phyloP scores from a whole-genome alignment of 2,113 vertebrate species.

The Triplophysa siluroides region DNA sequence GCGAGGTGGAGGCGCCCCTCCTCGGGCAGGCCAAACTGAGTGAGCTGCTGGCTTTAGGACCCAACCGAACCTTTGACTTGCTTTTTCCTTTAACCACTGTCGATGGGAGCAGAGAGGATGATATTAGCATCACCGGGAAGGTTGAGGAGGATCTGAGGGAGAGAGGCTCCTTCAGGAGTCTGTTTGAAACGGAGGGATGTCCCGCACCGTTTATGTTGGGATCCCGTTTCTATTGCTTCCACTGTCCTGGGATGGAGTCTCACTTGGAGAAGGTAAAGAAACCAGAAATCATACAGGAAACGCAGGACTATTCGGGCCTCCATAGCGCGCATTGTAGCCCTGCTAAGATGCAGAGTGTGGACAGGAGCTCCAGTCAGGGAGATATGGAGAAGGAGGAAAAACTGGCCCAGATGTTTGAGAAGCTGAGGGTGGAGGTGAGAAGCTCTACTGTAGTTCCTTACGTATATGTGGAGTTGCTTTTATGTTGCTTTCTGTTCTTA shows the following conservation, averaged over 20 bases:
- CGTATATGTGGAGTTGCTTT: no score
- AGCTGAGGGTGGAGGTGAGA: constrained; percentile 79
- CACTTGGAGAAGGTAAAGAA: constrained; percentile 11
- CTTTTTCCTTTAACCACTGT: constrained; percentile 71
- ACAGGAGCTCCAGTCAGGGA: constrained; percentile 14
- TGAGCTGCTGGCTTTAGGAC: constrained; percentile 51
- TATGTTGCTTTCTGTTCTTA: no score
- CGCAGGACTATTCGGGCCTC: constrained; percentile 7
- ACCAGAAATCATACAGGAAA: constrained; percentile 52
- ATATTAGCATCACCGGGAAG: constrained; percentile 65
- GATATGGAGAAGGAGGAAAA: constrained; percentile 76
- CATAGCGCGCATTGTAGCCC: constrained; percentile 57
- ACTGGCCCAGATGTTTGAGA: constrained; percentile 79
- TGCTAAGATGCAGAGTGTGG: background rate
- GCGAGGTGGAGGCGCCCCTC: constrained; percentile 66
- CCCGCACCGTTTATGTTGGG: constrained; percentile 68
- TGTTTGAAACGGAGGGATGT: constrained; percentile 78
- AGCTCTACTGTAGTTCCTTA: background rate
- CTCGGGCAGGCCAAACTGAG: constrained; percentile 43
- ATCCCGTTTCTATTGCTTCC: constrained; percentile 74
- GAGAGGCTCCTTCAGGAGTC: constrained; percentile 75
- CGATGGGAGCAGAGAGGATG: constrained; percentile 74
- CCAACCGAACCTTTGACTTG: constrained; percentile 52
- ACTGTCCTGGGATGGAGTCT: constrained; percentile 60
- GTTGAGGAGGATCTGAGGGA: constrained; percentile 54